Evolutionary conservation across 1,140 invertebrate species (phyloP).

Genomic region (Drosophila sulfurigaster): DNA sequence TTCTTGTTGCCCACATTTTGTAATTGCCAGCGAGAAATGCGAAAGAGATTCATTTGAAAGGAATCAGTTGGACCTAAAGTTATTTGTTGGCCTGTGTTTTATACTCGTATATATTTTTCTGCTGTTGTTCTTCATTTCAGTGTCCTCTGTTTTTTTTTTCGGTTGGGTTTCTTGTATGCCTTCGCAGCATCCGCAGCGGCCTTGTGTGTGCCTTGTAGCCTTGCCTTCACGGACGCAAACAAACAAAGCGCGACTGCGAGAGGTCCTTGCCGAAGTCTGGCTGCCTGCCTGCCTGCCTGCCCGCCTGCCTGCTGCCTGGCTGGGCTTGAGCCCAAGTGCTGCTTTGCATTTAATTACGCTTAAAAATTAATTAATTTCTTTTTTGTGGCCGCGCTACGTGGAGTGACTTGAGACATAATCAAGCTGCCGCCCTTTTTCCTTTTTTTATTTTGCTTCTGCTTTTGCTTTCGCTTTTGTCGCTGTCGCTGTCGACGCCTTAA

Average conservation of each 20-base stretch:
- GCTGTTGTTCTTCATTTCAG: conserved; percentile 2
- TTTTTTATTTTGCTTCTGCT: background rate
- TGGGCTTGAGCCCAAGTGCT: conserved; percentile 55
- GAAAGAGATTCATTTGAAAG: conserved; percentile 57
- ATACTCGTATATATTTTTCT: conserved; percentile 8
- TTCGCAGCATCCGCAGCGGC: conserved; percentile 16
- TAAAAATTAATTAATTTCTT: conserved; percentile 84
- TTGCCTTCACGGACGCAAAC: conserved; percentile 44
- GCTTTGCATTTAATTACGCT: conserved; percentile 83
- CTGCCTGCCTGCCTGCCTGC: conserved; percentile 1
- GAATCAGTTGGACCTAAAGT: conserved; percentile 52
- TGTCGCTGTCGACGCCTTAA: conserved; percentile 57
- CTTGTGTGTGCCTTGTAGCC: conserved; percentile 34
- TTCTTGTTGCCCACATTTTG: conserved; percentile 15
- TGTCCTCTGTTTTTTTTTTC: conserved; percentile 5
- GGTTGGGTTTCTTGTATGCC: conserved; percentile 15
- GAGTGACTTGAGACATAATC: conserved; percentile 80
- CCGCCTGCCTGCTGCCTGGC: background rate
- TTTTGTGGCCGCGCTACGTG: conserved; percentile 63
- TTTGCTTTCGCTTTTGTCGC: conserved; percentile 12
- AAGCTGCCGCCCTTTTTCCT: conserved; percentile 48
- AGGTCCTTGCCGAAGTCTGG: conserved; percentile 31
- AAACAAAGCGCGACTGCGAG: conserved; percentile 39
- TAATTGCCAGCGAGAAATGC: conserved; percentile 32
- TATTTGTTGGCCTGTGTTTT: conserved; percentile 44